phyloP scores from a whole-genome alignment of 2,797 vertebrate genomes.

The Protosalanx chinensis region DNA sequence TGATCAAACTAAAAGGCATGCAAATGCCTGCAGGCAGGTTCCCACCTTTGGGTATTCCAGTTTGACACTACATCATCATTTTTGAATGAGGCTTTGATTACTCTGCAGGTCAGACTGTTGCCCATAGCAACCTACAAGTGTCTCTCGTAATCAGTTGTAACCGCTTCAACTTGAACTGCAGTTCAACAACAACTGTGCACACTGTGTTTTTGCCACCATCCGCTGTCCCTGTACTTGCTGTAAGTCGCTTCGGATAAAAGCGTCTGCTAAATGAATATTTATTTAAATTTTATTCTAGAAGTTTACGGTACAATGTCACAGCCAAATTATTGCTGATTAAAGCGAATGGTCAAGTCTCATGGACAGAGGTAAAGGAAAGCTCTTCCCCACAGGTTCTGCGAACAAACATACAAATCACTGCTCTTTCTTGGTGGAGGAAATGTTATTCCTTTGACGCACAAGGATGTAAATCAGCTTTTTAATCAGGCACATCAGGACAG shows the following conservation, averaged over 20 bases:
- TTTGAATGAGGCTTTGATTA: too few species aligned
- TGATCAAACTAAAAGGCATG: neutral
- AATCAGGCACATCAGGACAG: constrained; percentile 27
- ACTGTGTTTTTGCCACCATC: too few species aligned
- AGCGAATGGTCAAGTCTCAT: neutral
- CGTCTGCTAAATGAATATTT: too few species aligned
- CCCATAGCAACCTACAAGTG: too few species aligned
- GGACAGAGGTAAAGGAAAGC: neutral
- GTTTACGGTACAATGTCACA: neutral
- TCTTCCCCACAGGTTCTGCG: neutral
- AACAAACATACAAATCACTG: neutral
- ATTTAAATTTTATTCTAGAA: neutral
- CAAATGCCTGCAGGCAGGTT: neutral
- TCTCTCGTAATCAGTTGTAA: too few species aligned
- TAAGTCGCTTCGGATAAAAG: too few species aligned
- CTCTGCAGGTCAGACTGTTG: too few species aligned
- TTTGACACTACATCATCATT: neutral
- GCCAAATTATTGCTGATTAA: neutral
- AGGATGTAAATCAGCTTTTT: constrained; percentile 31
- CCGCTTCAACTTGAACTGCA: too few species aligned
- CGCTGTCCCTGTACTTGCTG: too few species aligned
- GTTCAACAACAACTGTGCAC: too few species aligned
- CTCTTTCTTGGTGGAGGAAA: neutral
- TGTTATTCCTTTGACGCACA: neutral
- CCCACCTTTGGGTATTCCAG: neutral